Conservation (phyloP, 2,888 invertebrate genomes). For the Cheilosia urbana region DNA sequence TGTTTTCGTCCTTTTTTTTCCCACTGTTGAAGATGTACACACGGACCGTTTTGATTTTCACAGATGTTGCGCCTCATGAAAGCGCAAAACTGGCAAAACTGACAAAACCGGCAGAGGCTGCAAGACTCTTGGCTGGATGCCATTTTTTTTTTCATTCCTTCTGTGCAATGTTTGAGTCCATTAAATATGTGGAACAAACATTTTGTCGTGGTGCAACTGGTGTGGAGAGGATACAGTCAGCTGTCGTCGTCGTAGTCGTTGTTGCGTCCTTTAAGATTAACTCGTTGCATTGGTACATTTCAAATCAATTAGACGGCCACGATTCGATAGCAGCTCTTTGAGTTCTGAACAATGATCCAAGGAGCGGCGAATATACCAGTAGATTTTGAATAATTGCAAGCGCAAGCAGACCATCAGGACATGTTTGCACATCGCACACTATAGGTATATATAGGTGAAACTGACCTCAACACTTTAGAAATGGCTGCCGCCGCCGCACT, state of each 20-base stretch:
- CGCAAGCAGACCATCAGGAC: not conserved
- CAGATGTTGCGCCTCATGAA: slow-evolving; percentile 40
- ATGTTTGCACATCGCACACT: slow-evolving; percentile 9
- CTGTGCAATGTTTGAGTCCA: slow-evolving; percentile 48
- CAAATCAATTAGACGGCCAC: slow-evolving; percentile 48
- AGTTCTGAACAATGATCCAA: slow-evolving; percentile 41
- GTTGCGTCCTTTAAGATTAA: slow-evolving; percentile 18
- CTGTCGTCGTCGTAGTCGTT: not conserved
- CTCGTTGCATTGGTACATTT: slow-evolving; percentile 26
- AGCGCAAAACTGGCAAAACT: slow-evolving; percentile 7
- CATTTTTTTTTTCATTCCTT: slow-evolving; percentile 26
- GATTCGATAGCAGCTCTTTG: slow-evolving; percentile 41
- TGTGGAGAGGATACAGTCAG: slow-evolving; percentile 2
- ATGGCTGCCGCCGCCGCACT: slow-evolving; percentile 22
- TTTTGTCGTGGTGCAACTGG: slow-evolving; percentile 53
- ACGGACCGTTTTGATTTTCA: slow-evolving; percentile 17
- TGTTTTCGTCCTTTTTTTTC: slow-evolving; percentile 1
- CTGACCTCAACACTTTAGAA: slow-evolving; percentile 5
- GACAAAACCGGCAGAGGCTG: too few species aligned
- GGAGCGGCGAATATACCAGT: slow-evolving; percentile 10
- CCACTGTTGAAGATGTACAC: not conserved
- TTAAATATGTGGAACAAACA: slow-evolving; percentile 42
- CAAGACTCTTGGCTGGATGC: slow-evolving; percentile 52
- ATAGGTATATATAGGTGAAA: not conserved
- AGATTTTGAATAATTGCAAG: slow-evolving; percentile 33